Evolutionary conservation across 2,113 vertebrate genomes (phyloP).

Genomic region (Struthidea cinerea): DNA sequence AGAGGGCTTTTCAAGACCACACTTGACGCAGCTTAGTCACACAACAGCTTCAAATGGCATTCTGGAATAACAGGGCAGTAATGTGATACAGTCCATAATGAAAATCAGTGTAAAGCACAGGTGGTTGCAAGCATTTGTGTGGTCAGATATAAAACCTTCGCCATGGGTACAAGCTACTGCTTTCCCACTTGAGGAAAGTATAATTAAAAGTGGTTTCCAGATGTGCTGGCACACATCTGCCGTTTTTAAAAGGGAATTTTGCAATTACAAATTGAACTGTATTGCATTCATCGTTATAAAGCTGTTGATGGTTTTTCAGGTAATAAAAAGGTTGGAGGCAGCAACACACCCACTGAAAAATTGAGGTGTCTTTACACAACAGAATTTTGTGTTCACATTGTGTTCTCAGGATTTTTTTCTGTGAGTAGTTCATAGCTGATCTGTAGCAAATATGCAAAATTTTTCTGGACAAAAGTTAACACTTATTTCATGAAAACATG

Average conservation of each 20-base stretch:
- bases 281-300: conserved; percentile 8
- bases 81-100: conserved; percentile 44
- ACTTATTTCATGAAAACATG: neutral
- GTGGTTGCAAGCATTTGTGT: conserved; percentile 55
- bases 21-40: conserved; percentile 47
- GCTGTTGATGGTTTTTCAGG: conserved; percentile 55
- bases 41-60: conserved; percentile 45
- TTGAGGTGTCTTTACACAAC: neutral
- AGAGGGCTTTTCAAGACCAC: conserved; percentile 47
- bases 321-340: conserved; percentile 31
- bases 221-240: conserved; percentile 58
- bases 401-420: neutral
- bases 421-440: neutral
- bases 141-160: conserved; percentile 44
- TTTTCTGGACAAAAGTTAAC: neutral
- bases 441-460: neutral
- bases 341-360: conserved; percentile 1
- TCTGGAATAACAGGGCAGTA: conserved; percentile 53
- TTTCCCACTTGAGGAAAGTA: conserved; percentile 48
- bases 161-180: conserved; percentile 19
- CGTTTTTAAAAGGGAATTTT: conserved; percentile 17
- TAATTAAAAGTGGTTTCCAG: conserved; percentile 70
- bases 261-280: conserved; percentile 9
- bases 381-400: neutral
- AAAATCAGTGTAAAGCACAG: conserved; percentile 59